Evolutionary conservation across 2,797 vertebrate species (phyloP).

Genomic region (Champsocephalus esox): DNA sequence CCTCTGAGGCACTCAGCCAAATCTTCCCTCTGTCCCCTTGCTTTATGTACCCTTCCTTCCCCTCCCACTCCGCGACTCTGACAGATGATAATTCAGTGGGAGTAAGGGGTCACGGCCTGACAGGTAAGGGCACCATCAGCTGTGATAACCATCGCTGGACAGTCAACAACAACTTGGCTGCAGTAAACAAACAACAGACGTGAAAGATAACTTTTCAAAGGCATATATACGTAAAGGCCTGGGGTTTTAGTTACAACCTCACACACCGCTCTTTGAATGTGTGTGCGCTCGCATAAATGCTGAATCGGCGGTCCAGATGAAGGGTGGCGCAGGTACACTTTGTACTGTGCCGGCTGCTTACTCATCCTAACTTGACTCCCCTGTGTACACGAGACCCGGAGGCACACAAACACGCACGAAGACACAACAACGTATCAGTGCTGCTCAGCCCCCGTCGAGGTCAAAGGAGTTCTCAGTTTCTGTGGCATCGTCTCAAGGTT

Average conservation of each 20-base stretch:
- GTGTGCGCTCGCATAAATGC: slow-evolving; percentile 9
- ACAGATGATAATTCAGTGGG: slow-evolving; percentile 78
- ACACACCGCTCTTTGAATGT: slow-evolving; percentile 17
- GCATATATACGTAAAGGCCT: background rate
- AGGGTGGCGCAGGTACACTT: slow-evolving; percentile 51
- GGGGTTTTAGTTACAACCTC: slow-evolving; percentile 35
- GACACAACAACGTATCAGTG: slow-evolving; percentile 38
- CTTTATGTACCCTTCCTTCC: slow-evolving; percentile 33
- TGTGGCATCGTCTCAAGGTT: slow-evolving; percentile 58
- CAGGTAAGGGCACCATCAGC: slow-evolving; percentile 78
- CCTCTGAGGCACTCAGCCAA: slow-evolving; percentile 80
- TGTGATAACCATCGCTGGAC: slow-evolving; percentile 73
- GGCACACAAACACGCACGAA: slow-evolving; percentile 38
- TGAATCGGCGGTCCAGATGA: slow-evolving; percentile 44
- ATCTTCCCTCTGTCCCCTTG: slow-evolving; percentile 71
- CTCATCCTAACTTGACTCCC: slow-evolving; percentile 73
- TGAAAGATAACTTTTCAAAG: slow-evolving; percentile 73
- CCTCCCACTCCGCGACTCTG: slow-evolving; percentile 44
- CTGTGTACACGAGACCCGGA: slow-evolving; percentile 43
- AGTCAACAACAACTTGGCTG: slow-evolving; percentile 71
- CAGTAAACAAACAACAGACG: slow-evolving; percentile 67
- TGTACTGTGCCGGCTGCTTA: slow-evolving; percentile 60
- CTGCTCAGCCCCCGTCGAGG: slow-evolving; percentile 52
- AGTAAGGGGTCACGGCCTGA: slow-evolving; percentile 73
- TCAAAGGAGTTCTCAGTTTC: slow-evolving; percentile 71